phyloP scores from a whole-genome alignment of 2,113 vertebrate genomes.

The Odocoileus hemionus region DNA sequence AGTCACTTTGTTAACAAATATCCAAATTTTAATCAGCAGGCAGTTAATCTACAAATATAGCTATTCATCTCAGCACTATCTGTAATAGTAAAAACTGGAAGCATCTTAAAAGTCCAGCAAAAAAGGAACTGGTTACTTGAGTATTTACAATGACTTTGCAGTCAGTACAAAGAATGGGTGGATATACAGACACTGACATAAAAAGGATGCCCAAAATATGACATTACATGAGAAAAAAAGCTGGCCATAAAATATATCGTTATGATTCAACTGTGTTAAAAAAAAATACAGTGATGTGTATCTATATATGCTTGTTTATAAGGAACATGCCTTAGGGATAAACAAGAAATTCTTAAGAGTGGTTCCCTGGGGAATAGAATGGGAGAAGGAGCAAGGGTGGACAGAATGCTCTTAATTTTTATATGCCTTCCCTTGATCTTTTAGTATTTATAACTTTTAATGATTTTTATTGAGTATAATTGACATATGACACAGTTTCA shows the following conservation, averaged over 20 bases:
- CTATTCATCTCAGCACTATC: background rate
- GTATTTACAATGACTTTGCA: background rate
- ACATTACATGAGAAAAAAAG: background rate
- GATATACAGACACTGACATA: background rate
- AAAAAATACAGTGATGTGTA: background rate
- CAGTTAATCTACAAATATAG: background rate
- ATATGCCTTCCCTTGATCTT: background rate
- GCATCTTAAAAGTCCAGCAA: background rate
- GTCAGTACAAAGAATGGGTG: background rate
- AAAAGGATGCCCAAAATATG: background rate
- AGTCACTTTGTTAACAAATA: background rate
- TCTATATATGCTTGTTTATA: background rate
- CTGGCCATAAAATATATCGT: background rate
- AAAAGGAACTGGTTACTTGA: background rate
- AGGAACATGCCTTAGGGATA: background rate
- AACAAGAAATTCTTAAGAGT: background rate
- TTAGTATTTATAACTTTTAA: background rate
- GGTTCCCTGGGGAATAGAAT: background rate
- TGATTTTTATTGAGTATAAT: background rate
- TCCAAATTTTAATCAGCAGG: background rate
- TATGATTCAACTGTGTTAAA: background rate
- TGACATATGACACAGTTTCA: background rate
- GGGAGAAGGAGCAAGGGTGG: background rate
- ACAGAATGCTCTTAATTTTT: background rate
- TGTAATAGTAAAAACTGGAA: background rate